A percentile compares a stretch with the other conserved stretches of the same genome.
phyloP scores from a whole-genome alignment of 2,797 vertebrate genomes.

The Aphelocoma californica region DNA sequence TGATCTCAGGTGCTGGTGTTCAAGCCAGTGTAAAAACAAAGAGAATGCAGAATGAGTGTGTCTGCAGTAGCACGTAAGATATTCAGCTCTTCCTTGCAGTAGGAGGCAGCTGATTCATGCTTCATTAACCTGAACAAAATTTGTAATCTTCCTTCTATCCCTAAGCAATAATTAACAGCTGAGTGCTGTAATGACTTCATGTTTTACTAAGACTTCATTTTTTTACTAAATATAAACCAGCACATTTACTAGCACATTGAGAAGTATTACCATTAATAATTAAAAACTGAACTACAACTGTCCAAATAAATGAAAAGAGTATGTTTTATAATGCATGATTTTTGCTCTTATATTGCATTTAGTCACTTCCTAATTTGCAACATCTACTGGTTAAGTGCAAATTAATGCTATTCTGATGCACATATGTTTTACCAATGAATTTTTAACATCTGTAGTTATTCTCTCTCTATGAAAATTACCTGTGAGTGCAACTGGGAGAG shows the following conservation, averaged over 20 bases:
- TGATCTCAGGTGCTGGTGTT: not conserved
- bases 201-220: conserved; percentile 72
- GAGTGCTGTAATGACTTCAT: conserved; percentile 52
- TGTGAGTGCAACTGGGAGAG: not conserved
- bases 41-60: not conserved
- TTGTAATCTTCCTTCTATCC: conserved; percentile 32
- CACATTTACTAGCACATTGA: conserved; percentile 64
- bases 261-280: conserved; percentile 75
- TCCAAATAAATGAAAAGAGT: conserved; percentile 71
- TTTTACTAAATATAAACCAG: conserved; percentile 73
- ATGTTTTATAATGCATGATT: conserved; percentile 46
- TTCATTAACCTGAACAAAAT: conserved; percentile 50
- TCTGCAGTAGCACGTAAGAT: not conserved
- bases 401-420: conserved; percentile 9
- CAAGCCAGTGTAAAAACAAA: not conserved
- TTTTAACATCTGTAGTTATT: conserved; percentile 13
- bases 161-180: conserved; percentile 62
- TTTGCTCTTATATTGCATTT: conserved; percentile 18
- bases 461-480: not conserved
- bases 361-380: conserved; percentile 39
- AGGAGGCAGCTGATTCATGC: conserved; percentile 39
- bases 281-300: conserved; percentile 70
- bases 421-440: not conserved
- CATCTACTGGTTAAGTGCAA: conserved; percentile 14
- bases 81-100: conserved; percentile 8